These are phyloP conservation scores for Agapornis canus DNA, from an alignment of 2,797 vertebrate species.

Conservation along the genomic window DNA sequence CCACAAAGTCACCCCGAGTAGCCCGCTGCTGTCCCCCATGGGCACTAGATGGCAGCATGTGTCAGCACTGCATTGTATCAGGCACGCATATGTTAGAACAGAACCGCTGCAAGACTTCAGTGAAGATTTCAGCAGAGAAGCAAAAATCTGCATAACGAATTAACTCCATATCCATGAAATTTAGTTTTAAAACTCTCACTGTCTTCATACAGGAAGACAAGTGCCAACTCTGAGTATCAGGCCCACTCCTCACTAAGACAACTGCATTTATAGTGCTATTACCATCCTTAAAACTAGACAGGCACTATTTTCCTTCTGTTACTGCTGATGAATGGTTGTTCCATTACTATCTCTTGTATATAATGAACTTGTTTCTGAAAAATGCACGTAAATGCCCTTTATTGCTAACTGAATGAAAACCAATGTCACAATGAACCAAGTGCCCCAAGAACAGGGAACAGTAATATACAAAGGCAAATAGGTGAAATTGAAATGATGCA, in stretches of 20 bases:
- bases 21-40: neutral
- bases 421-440: neutral
- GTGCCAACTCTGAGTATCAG: neutral
- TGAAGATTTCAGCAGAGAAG: neutral
- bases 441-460: neutral
- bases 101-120: neutral
- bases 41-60: neutral
- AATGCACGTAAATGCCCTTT: neutral
- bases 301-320: neutral
- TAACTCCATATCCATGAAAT: neutral
- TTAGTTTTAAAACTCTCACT: neutral
- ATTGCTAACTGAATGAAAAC: neutral
- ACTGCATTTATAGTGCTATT: neutral
- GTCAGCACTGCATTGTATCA: neutral
- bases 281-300: neutral
- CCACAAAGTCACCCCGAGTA: rapidly evolving
- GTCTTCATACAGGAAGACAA: neutral
- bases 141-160: neutral
- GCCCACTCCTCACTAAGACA: neutral
- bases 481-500: neutral
- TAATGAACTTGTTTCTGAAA: neutral
- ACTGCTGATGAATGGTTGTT: neutral
- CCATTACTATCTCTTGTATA: neutral
- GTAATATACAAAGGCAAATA: neutral
- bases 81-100: rapidly evolving